Evolutionary conservation across 2,888 invertebrate species (phyloP).

Genomic region (Lithosia quadra): DNA sequence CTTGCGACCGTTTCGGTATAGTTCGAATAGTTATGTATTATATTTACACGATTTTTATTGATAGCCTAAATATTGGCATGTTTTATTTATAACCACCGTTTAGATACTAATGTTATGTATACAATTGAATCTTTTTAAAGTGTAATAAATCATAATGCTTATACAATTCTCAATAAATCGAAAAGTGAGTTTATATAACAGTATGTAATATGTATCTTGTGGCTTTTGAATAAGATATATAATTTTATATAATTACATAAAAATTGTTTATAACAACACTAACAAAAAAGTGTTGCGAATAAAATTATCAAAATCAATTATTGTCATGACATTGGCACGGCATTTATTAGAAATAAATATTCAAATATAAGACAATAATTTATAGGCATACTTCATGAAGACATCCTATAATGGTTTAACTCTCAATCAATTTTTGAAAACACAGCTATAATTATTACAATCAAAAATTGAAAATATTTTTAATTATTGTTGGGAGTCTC

Average conservation of each 20-base stretch:
- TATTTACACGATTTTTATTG: background rate
- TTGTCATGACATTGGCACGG: slow-evolving; percentile 1
- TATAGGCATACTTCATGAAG: background rate
- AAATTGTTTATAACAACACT: background rate
- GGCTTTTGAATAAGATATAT: background rate
- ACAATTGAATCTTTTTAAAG: background rate
- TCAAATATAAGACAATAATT: background rate
- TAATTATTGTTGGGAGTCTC: slow-evolving; percentile 5
- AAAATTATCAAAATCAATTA: background rate
- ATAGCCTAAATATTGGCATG: slow-evolving; percentile 24
- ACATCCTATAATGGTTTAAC: background rate
- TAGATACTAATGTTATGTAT: slow-evolving; percentile 37
- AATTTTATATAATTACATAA: background rate
- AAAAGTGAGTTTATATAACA: background rate
- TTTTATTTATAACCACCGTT: slow-evolving; percentile 63
- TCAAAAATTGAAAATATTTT: background rate
- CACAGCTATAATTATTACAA: background rate
- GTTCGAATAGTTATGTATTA: background rate
- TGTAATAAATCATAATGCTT: background rate
- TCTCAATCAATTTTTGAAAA: background rate
- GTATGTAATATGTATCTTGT: background rate
- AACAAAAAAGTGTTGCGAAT: background rate
- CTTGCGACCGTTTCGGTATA: too few species aligned
- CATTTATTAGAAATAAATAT: background rate
- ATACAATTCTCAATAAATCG: background rate